Evolutionary conservation across 2,113 vertebrate genomes (phyloP).

Genomic region (Ageneiosus marmoratus): DNA sequence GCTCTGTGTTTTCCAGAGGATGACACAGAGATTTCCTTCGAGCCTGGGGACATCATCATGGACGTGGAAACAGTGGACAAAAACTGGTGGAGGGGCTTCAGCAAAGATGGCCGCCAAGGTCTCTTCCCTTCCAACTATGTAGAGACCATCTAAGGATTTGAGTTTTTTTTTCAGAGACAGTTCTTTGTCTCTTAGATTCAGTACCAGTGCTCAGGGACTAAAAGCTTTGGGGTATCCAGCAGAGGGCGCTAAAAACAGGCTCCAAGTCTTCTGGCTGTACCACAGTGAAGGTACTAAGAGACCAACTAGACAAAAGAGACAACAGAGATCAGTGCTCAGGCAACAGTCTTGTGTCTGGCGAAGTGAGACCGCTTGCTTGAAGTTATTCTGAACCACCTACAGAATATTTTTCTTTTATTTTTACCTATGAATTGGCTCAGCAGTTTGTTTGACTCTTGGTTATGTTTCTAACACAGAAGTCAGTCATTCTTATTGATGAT

Average conservation of each 20-base stretch:
- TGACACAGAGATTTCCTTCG: conserved; percentile 78
- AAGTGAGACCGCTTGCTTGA: conserved; percentile 17
- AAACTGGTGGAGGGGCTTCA: conserved; percentile 77
- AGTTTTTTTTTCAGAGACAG: conserved; percentile 20
- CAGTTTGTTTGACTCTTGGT: conserved; percentile 25
- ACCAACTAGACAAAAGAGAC: conserved; percentile 13
- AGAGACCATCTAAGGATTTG: conserved; percentile 69
- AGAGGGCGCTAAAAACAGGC: conserved; percentile 15
- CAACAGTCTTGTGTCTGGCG: neutral
- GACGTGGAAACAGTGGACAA: conserved; percentile 76
- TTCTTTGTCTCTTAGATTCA: conserved; percentile 22
- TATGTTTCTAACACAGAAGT: conserved; percentile 35
- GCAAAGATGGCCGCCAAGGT: conserved; percentile 78
- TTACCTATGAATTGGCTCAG: conserved; percentile 13
- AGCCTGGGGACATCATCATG: conserved; percentile 76
- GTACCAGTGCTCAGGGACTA: conserved; percentile 47
- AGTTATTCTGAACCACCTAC: neutral
- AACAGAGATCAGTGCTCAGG: conserved; percentile 19
- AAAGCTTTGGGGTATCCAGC: conserved; percentile 21
- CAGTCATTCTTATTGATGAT: conserved; percentile 1
- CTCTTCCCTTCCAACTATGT: conserved; percentile 80
- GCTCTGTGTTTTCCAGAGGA: conserved; percentile 66
- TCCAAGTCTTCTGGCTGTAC: conserved; percentile 14
- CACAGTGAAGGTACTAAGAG: conserved; percentile 39
- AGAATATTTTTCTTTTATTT: conserved; percentile 3